Evolutionary conservation across 2,113 vertebrate genomes (phyloP).

Genomic region (Oceanodroma tethys): DNA sequence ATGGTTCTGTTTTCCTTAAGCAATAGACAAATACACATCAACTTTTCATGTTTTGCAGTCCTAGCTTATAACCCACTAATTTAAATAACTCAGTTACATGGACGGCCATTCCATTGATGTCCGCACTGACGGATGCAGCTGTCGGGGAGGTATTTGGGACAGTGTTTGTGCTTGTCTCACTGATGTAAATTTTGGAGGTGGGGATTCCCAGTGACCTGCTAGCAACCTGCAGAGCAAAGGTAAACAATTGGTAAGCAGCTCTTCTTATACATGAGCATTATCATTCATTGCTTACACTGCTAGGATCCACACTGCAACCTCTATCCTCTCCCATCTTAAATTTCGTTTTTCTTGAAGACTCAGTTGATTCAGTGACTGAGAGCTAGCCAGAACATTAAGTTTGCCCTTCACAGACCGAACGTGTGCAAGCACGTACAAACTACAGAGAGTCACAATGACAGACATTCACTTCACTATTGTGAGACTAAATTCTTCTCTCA

Average conservation of each 20-base stretch:
- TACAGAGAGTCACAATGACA: too few relatives aligned
- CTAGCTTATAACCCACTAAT: not conserved
- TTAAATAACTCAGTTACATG: constrained; percentile 58
- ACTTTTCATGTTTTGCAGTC: not conserved
- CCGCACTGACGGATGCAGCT: constrained; percentile 87
- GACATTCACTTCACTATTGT: not conserved
- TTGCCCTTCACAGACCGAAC: not conserved
- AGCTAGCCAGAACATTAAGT: not conserved
- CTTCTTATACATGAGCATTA: not conserved
- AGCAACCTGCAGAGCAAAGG: constrained; percentile 81
- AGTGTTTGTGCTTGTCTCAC: constrained; percentile 93
- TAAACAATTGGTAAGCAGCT: not conserved
- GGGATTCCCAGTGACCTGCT: constrained; percentile 84
- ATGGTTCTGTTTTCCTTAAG: not conserved
- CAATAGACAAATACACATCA: not conserved
- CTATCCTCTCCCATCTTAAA: not conserved
- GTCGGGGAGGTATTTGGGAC: constrained; percentile 93
- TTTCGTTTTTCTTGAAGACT: not conserved
- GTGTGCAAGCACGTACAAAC: not conserved
- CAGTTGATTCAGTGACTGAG: not conserved
- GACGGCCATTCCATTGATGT: constrained; percentile 91
- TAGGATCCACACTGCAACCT: not conserved
- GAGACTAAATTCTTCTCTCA: not conserved
- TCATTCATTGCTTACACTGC: not conserved
- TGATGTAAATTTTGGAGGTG: constrained; percentile 85